phyloP scores from a whole-genome alignment of 2,888 invertebrate genomes.

The Dryobota labecula region DNA sequence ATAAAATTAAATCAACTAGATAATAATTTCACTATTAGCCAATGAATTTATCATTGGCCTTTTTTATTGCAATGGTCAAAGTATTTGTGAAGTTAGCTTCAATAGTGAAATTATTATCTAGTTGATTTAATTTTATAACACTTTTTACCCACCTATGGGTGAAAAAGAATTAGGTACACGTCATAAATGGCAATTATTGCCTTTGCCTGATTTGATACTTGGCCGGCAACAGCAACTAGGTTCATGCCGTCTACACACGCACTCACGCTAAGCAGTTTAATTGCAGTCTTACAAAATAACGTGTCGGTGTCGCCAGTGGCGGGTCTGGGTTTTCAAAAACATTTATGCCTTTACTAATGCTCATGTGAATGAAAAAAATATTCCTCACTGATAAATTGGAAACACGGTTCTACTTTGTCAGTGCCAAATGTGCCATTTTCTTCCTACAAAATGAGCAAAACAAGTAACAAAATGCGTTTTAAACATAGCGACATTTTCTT shows the following conservation, averaged over 20 bases:
- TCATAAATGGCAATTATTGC: neutral
- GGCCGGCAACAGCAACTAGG: conserved; percentile 51
- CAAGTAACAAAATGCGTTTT: neutral
- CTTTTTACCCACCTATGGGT: too few species aligned
- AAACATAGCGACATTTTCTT: neutral
- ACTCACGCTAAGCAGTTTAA: conserved; percentile 48
- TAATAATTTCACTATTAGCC: conserved; percentile 1
- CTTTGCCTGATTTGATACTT: conserved; percentile 19
- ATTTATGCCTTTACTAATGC: neutral
- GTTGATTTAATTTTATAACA: too few species aligned
- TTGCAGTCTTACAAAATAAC: conserved; percentile 20
- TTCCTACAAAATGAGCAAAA: neutral
- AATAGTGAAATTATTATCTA: too few species aligned
- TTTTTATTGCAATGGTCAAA: too few species aligned
- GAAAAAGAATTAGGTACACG: neutral
- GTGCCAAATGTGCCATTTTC: neutral
- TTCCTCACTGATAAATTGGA: neutral
- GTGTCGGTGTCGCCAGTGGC: neutral
- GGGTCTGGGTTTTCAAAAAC: neutral
- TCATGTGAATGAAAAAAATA: too few species aligned
- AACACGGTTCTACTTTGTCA: neutral
- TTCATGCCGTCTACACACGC: conserved; percentile 9
- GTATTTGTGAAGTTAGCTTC: too few species aligned
- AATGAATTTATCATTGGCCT: too few species aligned
- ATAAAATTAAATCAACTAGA: neutral